Conservation (phyloP, 2,797 vertebrate species). For the Eidolon dupreanum region DNA sequence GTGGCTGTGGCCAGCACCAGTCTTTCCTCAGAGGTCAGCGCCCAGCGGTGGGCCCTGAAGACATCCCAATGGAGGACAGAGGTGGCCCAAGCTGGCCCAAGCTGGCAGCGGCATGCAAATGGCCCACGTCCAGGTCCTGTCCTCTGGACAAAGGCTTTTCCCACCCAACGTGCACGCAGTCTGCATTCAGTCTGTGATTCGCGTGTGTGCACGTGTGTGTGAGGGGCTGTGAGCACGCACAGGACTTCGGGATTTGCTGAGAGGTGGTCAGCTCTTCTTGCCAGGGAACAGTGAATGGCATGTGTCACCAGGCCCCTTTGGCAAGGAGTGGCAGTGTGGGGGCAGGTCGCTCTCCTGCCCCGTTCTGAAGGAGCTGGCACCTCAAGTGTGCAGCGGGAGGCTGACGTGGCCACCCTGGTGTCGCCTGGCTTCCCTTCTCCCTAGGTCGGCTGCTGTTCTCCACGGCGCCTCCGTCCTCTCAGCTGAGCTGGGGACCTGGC, state of each 20-base stretch:
- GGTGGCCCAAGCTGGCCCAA: neutral
- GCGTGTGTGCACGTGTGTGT: neutral
- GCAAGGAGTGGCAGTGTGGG: constrained; percentile 64
- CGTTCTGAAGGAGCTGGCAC: accelerated
- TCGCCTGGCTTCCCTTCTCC: neutral
- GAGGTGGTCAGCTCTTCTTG: constrained; percentile 57
- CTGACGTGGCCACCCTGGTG: accelerated
- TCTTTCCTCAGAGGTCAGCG: neutral
- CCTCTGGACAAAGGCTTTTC: neutral
- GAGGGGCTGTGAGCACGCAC: neutral
- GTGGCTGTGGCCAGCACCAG: neutral
- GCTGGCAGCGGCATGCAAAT: neutral
- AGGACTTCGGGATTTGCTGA: neutral
- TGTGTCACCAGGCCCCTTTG: constrained; percentile 72
- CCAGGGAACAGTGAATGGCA: constrained; percentile 67
- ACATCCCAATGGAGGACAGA: neutral
- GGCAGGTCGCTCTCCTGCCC: neutral
- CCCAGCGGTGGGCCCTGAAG: neutral
- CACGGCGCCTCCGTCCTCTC: accelerated
- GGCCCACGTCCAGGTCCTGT: neutral
- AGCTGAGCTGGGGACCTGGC: neutral
- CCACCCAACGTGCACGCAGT: neutral
- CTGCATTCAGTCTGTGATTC: neutral
- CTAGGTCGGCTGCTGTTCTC: neutral
- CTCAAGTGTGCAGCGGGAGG: neutral